Evolutionary conservation across 2,113 vertebrate species (phyloP).

Genomic region (Ploceus nigricollis): DNA sequence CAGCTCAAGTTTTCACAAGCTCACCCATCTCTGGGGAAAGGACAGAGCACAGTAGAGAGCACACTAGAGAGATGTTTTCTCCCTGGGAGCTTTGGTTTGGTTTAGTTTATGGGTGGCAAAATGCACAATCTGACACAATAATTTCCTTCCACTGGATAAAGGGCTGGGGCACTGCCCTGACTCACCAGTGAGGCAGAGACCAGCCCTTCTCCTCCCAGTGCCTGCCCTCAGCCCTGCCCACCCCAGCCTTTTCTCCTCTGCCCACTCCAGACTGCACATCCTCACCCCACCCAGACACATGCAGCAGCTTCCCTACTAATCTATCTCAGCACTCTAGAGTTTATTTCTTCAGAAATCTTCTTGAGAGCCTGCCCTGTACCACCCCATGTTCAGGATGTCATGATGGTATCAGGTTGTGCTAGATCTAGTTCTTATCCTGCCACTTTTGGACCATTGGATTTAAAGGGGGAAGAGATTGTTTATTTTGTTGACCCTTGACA

Average conservation of each 20-base stretch:
- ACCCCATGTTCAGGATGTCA: not conserved
- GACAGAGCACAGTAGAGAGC: not conserved
- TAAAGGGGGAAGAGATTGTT: not conserved
- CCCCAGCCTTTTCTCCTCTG: not conserved
- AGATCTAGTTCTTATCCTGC: not conserved
- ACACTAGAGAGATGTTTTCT: fast-evolving
- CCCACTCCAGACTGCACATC: fast-evolving
- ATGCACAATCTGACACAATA: not conserved
- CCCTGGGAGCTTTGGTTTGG: not conserved
- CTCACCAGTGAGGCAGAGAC: not conserved
- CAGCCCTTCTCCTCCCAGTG: not conserved
- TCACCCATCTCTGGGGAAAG: not conserved
- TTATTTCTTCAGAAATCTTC: not conserved
- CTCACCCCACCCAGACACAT: not conserved
- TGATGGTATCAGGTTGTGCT: not conserved
- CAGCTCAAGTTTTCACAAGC: not conserved
- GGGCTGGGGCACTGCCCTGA: not conserved
- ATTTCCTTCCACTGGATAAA: not conserved
- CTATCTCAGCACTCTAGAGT: not conserved
- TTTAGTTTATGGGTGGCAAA: not conserved
- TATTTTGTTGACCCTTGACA: not conserved
- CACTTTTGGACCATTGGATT: not conserved
- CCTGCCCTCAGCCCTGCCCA: not conserved
- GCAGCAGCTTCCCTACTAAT: not conserved
- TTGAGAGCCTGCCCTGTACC: not conserved